Evolutionary conservation across 2,797 vertebrate species (phyloP).

Genomic region (Cryptoprocta ferox): DNA sequence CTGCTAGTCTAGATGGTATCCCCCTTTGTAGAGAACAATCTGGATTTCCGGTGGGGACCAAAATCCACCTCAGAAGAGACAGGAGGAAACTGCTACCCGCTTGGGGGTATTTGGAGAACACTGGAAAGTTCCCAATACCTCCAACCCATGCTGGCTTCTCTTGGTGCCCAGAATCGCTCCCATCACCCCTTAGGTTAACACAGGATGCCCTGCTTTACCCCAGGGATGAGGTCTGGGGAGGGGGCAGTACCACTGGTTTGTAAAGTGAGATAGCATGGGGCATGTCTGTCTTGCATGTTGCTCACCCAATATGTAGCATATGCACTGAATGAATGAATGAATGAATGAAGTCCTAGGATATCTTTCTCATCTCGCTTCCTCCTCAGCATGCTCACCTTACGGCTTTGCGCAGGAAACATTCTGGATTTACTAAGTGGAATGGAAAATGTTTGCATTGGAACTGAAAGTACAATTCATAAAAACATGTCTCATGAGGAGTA

Average conservation of each 20-base stretch:
- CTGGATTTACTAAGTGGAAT: background rate
- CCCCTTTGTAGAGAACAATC: background rate
- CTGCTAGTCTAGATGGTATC: background rate
- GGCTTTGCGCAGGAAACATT: background rate
- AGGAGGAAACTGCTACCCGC: background rate
- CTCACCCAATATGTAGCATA: background rate
- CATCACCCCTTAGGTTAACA: accelerated
- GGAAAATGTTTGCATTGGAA: background rate
- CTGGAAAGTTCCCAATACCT: background rate
- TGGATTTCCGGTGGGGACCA: background rate
- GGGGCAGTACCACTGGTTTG: background rate
- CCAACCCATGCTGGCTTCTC: background rate
- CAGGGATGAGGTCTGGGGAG: background rate
- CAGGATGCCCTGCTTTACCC: background rate
- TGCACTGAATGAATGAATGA: background rate
- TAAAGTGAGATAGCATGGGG: background rate
- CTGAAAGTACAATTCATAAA: background rate
- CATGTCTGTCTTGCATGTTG: background rate
- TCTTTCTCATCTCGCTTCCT: background rate
- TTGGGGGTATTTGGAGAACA: background rate
- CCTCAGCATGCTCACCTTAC: background rate
- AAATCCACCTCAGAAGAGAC: background rate
- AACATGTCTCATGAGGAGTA: background rate
- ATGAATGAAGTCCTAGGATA: background rate
- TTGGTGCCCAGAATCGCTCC: background rate